Evolutionary conservation across 2,888 invertebrate species (phyloP).

Genomic region (Siphlonurus alternatus): DNA sequence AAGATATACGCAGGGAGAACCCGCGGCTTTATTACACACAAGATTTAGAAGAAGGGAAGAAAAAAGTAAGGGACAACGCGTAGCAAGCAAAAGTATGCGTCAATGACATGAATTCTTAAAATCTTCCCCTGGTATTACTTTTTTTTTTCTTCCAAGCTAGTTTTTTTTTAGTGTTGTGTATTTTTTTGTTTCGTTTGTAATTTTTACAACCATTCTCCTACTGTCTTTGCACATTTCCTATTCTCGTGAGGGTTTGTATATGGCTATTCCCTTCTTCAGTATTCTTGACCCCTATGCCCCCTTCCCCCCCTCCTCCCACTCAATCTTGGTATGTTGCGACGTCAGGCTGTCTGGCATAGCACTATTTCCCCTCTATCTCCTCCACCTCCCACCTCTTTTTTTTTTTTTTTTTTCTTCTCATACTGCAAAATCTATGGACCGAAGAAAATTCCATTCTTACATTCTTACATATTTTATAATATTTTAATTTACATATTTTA

Average conservation of each 20-base stretch:
- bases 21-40: background rate
- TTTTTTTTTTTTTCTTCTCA: constrained; percentile 2
- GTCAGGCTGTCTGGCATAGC: background rate
- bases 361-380: background rate
- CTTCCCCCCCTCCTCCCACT: background rate
- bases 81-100: background rate
- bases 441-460: too few species aligned
- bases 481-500: too few species aligned
- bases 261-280: background rate
- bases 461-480: too few species aligned
- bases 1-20: too few species aligned
- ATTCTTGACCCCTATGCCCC: background rate
- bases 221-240: background rate
- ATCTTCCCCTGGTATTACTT: background rate
- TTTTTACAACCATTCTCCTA: background rate
- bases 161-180: background rate
- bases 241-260: background rate
- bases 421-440: too few species aligned
- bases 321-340: background rate
- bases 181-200: background rate
- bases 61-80: background rate
- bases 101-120: background rate
- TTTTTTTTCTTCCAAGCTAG: background rate
- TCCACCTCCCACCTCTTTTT: background rate
- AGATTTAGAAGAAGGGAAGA: background rate